phyloP scores from a whole-genome alignment of 2,888 invertebrate species.

The Ormyrus rosae region DNA sequence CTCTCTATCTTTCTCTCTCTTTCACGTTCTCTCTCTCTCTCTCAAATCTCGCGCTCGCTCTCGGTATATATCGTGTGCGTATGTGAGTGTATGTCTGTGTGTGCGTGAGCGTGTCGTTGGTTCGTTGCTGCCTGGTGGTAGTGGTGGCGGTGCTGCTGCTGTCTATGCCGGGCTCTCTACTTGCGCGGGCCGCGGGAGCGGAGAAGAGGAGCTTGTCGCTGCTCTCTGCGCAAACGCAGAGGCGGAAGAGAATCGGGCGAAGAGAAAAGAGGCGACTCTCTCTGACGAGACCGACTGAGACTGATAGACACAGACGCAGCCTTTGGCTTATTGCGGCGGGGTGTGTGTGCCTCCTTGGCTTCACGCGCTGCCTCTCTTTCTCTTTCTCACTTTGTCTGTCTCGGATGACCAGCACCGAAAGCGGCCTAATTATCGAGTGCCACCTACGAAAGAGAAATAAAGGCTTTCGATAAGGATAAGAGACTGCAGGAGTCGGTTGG shows the following conservation, averaged over 20 bases:
- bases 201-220: conserved; percentile 1
- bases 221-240: conserved; percentile 13
- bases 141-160: no score
- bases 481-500: not conserved
- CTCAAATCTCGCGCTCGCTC: no score
- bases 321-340: not conserved
- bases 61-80: no score
- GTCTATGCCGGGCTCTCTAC: no score
- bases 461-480: conserved; percentile 50
- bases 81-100: conserved; percentile 1
- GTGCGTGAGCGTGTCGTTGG: not conserved
- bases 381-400: conserved; percentile 8
- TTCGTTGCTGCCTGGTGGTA: no score
- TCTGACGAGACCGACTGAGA: not conserved
- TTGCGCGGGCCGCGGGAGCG: conserved; percentile 9
- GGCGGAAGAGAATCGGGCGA: conserved; percentile 26
- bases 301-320: not conserved
- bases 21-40: no score
- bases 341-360: not conserved
- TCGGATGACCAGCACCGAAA: conserved; percentile 56
- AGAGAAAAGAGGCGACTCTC: conserved; percentile 14
- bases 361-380: not conserved
- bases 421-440: conserved; percentile 58
- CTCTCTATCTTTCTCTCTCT: conserved; percentile 10
- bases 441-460: conserved; percentile 59